These are phyloP conservation scores for Lates calcarifer DNA, from an alignment of 2,113 vertebrate genomes.

Conservation along the genomic window DNA sequence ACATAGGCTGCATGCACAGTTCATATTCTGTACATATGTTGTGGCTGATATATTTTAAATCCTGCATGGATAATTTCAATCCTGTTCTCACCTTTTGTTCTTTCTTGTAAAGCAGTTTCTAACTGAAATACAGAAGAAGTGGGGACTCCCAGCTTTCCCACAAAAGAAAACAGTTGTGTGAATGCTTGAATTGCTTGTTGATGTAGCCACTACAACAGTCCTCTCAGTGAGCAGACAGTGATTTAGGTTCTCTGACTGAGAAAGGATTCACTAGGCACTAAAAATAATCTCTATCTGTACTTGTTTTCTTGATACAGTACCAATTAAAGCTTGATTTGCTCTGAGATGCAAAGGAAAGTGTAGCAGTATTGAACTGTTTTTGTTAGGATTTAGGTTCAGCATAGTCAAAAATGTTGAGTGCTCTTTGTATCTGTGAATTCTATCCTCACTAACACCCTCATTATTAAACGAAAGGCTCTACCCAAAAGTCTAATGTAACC, in stretches of 20 bases:
- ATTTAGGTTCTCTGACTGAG: conserved; percentile 8
- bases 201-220: neutral
- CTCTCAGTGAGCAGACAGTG: conserved; percentile 16
- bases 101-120: neutral
- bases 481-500: conserved; percentile 14
- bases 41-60: neutral
- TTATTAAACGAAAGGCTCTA: no score
- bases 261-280: neutral
- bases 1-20: neutral
- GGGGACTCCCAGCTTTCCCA: neutral
- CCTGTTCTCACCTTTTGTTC: neutral
- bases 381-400: neutral
- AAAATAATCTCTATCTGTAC: neutral
- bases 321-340: neutral
- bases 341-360: neutral
- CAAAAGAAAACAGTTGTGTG: conserved; percentile 10
- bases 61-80: neutral
- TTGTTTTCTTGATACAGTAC: neutral
- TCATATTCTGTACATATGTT: neutral
- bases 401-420: neutral
- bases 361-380: neutral
- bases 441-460: no score
- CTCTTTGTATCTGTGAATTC: neutral
- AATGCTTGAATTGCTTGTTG: conserved; percentile 11
- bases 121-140: neutral